Base-by-base conservation (phyloP, 1,140 invertebrate species). In the Trichonephila clavata region DNA sequence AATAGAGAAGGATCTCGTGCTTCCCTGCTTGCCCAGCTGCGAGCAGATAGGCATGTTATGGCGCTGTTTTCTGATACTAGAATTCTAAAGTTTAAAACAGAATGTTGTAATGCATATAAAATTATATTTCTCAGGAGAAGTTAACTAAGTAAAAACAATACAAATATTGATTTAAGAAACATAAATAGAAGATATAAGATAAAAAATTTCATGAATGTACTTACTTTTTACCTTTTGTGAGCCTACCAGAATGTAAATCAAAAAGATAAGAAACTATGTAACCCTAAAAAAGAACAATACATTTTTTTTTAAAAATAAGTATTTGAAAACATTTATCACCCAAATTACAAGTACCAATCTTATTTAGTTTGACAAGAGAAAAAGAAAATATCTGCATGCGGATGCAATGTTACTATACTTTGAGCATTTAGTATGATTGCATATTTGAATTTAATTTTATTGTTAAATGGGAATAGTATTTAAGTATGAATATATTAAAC, bases 21-120 rank as follows among this genome's bases (percentile, higher is more conserved):
- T 95, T 97, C 97, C 71, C 97, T 96, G 94, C 97, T 98, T 71
- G 98, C 97, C 97, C 98, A 98, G n/a, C 97, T 97, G 95, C 97
- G 96, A 96, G 97, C 98, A 88, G 97, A 97, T 83, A 98, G 96
- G 96, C 97, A 97, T 1, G 97, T 98, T 87, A 98, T 86, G 13
- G 96, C 95, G 95, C 96, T 96, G 65, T 96, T 96, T 90, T 97
- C 97, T 94, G 96, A 96, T 86, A 97, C 96, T 94, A 96, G 96
- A 95, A 97, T 97, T 95, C 95, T 96, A 94, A 68, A 68, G 43
- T 50, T 50, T 50, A 10, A 50, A 50, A 50, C 7, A 71, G 27
- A 27, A 21, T 71, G 4, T 18, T 18, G 16, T 0, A 71, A 16
- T 71, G 2, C 8, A 3, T 24, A 2, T 71, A 71, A 13, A 24